Base-by-base conservation (phyloP, 35 echinoderm and acorn worm species). In the Nesometra sesokonis region DNA sequence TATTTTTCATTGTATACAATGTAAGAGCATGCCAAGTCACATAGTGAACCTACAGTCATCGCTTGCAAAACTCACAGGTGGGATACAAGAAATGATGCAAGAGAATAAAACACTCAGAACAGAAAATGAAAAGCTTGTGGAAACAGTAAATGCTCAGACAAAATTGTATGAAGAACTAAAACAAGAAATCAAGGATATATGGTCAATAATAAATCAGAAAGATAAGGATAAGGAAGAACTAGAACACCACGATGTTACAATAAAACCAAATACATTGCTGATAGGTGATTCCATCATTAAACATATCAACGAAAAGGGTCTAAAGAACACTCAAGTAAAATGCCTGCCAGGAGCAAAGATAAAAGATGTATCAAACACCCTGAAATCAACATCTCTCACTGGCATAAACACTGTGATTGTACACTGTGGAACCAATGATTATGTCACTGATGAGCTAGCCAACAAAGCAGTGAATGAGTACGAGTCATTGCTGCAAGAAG, bases 201-300 rank as follows among this genome's bases (percentile, higher is more conserved):
- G 82, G 31, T 11, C 32, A 36, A 31, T 31, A 17, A 38, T 30
- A 30, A 38, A 82, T 34, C 17, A 30, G 33, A 21, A 31, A 3
- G 17, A 30, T 17, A 82, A 82, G 11, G 31, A 15, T 7, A 5
- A 83, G 3, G 1, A 67, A 67, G 7, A 67, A 19, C 9, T 3
- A 13, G 21, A 67, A 19, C 9, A 67, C 9, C 11, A 27, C 23
- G 52, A 19, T 11, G 11, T 29, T 19, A 38, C 11, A 11, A 39
- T 11, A n/a, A 31, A 40, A 38, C 9, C 7, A 19, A 30, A 40
- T 27, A 83, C 35, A 40, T 8, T 37, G 35, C 37, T 36, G 0
- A 37, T 83, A 38, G 82, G 82, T 8, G 82, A 83, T 32, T 83
- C 82, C 27, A 83, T 83, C n/a, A 36, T 83, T 11, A 83, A 83